Conservation (phyloP, 2,888 invertebrate genomes). For the Bibio marci region DNA sequence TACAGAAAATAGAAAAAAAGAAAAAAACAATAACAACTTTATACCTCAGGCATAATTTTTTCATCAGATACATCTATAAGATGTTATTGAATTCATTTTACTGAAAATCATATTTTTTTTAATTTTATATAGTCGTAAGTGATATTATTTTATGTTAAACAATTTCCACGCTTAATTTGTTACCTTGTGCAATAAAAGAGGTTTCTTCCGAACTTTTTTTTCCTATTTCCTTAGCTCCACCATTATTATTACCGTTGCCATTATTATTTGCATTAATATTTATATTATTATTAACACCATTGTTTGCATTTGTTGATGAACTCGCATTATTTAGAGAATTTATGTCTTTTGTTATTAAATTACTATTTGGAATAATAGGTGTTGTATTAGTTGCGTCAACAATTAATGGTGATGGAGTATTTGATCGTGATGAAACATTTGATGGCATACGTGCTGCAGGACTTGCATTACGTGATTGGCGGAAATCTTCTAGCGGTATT, state of each 20-base stretch:
- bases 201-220: slow-evolving; percentile 51
- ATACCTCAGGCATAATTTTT: no score
- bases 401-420: slow-evolving; percentile 25
- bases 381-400: slow-evolving; percentile 17
- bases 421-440: slow-evolving; percentile 29
- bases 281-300: slow-evolving; percentile 1
- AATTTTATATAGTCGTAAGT: no score
- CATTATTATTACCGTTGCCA: slow-evolving; percentile 10
- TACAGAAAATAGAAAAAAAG: no score
- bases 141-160: slow-evolving; percentile 28
- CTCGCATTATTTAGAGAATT: slow-evolving; percentile 28
- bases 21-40: no score
- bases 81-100: no score
- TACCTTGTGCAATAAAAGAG: slow-evolving; percentile 50
- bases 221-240: neutral
- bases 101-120: no score
- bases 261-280: slow-evolving; percentile 9
- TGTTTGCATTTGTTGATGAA: slow-evolving; percentile 18
- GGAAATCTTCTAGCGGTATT: slow-evolving; percentile 65
- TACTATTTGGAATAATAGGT: slow-evolving; percentile 5
- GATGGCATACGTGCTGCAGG: slow-evolving; percentile 22
- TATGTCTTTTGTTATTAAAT: slow-evolving; percentile 6
- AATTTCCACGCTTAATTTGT: slow-evolving; percentile 33
- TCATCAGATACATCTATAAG: no score
- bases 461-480: slow-evolving; percentile 35